Evolutionary conservation across 23 tunicate genomes (phyloP).

Genomic region (Trididemnum miniatum): DNA sequence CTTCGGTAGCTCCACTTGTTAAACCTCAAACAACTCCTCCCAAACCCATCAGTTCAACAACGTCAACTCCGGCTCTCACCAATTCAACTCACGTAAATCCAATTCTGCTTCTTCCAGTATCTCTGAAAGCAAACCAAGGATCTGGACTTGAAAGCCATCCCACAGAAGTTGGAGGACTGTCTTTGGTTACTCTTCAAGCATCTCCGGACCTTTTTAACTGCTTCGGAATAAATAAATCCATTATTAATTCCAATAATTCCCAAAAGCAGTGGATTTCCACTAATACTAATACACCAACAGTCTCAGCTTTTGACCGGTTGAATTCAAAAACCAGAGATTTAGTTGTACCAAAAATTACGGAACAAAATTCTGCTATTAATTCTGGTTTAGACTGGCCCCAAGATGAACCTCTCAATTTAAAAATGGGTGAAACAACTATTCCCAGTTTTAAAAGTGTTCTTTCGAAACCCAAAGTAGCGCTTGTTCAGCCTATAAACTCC

Average conservation of each 20-base stretch:
- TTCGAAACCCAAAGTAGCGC: not conserved
- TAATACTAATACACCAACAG: not conserved
- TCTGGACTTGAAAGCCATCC: not conserved
- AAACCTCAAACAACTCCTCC: not conserved
- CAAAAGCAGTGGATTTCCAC: conserved; percentile 5
- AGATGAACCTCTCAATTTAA: conserved; percentile 79
- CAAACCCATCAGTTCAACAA: not conserved
- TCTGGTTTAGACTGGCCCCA: conserved; percentile 20
- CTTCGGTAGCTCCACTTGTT: conserved; percentile 77
- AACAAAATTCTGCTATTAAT: not conserved
- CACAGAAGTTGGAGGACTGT: conserved; percentile 28
- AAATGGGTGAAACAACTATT: conserved; percentile 68
- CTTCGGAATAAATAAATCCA: conserved; percentile 34
- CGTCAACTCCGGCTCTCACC: not conserved
- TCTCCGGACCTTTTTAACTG: conserved; percentile 61
- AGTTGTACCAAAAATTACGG: not conserved
- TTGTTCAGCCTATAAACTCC: not conserved
- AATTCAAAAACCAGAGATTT: not conserved
- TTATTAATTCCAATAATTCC: not conserved
- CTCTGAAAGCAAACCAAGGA: conserved; percentile 41
- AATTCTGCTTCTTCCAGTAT: conserved; percentile 70
- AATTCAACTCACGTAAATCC: conserved; percentile 25
- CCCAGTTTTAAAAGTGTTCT: conserved; percentile 28
- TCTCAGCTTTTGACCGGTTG: not conserved
- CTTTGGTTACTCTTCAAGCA: conserved; percentile 64